Percentiles rank a stretch among this genome's conserved stretches.
Conservation (phyloP, 35 echinoderm and acorn worm species). For the Patiria miniata region DNA sequence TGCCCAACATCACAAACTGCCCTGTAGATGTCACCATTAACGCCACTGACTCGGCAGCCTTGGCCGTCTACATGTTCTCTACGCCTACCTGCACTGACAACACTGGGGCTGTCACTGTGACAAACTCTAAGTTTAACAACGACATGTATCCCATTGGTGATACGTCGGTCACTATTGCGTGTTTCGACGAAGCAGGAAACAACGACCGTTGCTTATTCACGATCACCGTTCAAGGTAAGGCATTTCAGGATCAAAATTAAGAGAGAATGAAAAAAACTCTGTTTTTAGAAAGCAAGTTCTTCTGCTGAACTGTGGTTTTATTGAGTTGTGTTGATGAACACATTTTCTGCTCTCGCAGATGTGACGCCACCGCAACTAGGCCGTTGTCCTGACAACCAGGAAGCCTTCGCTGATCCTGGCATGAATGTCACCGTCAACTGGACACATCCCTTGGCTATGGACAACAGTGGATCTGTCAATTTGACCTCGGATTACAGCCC, state of each 20-base stretch:
- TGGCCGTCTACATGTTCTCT: slow-evolving; percentile 1
- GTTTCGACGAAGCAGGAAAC: slow-evolving; percentile 17
- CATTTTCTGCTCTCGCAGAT: background rate
- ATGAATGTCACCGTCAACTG: slow-evolving; percentile 6
- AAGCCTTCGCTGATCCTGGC: background rate
- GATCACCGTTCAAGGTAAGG: slow-evolving; percentile 51
- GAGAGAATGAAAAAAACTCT: too few species aligned
- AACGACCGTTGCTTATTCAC: slow-evolving; percentile 30
- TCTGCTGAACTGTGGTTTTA: background rate
- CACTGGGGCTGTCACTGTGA: background rate
- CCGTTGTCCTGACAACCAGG: background rate
- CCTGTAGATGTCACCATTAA: slow-evolving; percentile 16
- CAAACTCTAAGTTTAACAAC: background rate
- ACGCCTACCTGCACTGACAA: slow-evolving; percentile 32
- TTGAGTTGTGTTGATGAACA: background rate
- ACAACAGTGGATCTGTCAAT: slow-evolving; percentile 30
- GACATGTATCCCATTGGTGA: slow-evolving; percentile 26
- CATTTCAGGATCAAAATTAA: too few species aligned
- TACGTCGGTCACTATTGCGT: slow-evolving; percentile 4
- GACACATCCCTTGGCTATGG: slow-evolving; percentile 28
- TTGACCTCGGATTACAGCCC: background rate
- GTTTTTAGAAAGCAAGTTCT: background rate
- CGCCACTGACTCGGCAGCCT: background rate
- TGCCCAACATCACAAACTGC: slow-evolving; percentile 21
- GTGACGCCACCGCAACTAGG: background rate